Conservation (phyloP, 2,888 invertebrate genomes). For the Philhelius pedissequus region DNA sequence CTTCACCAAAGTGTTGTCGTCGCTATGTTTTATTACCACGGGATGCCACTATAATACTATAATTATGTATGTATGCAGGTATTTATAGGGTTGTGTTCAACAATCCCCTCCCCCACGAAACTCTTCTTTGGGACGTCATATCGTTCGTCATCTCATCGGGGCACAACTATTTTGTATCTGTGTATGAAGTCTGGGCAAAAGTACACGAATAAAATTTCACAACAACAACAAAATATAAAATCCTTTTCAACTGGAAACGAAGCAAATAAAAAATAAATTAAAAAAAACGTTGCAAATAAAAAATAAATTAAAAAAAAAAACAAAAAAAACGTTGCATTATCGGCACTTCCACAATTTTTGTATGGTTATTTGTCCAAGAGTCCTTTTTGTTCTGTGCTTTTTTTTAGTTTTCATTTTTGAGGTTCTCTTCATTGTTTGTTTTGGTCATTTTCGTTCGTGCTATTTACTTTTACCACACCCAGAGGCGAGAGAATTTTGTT, state of each 20-base stretch:
- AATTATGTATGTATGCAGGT: no score
- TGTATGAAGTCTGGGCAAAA: constrained; percentile 44
- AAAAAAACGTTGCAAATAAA: constrained; percentile 52
- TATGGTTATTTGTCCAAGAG: constrained; percentile 35
- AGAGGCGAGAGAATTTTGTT: constrained; percentile 35
- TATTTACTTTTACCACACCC: constrained; percentile 59
- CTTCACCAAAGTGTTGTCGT: background rate
- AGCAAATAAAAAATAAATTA: constrained; percentile 16
- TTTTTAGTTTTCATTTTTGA: background rate
- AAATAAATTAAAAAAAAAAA: constrained; percentile 1
- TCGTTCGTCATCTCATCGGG: background rate
- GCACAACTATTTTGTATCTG: constrained; percentile 17
- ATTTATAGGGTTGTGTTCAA: constrained; percentile 5
- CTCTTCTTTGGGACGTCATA: background rate
- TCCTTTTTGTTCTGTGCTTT: constrained; percentile 33
- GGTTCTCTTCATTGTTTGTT: constrained; percentile 46
- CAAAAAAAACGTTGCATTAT: constrained; percentile 57
- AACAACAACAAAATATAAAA: background rate
- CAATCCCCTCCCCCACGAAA: background rate
- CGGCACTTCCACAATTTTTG: constrained; percentile 1
- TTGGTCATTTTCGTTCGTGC: constrained; percentile 60
- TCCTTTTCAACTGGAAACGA: constrained; percentile 59
- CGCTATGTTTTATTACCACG: constrained; percentile 11
- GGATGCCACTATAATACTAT: background rate
- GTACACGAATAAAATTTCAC: constrained; percentile 48